Evolutionary conservation across 2,888 invertebrate genomes (phyloP), one percentile per base, ranked within the genome.

Genomic region (Ennomos erosarius): DNA sequence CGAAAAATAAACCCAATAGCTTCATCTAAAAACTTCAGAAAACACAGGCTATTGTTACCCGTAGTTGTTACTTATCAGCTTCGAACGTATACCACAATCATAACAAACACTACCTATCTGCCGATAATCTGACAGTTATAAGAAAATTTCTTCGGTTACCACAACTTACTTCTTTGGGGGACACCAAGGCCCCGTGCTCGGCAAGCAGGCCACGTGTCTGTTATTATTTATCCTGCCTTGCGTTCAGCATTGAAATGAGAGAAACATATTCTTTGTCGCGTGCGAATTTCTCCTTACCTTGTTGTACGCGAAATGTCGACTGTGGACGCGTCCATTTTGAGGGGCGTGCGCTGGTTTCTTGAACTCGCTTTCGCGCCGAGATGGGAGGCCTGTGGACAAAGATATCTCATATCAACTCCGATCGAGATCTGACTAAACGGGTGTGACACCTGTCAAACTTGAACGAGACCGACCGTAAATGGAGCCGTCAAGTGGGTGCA

Each of bases 331-430:
- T 56, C 90, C 88, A 82, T 93, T 89, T 74, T 90, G 86, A 50
- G 89, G 83, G 75, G 93, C 92, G 86, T 93, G 91, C 73, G 92
- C 87, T 26, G 94, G 94, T 79, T 94, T 94, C 84, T 95, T 94
- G 90, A 95, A 94, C 88, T 94, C 93, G 84, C 93, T 85, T 81
- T 93, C 82, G 76, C 93, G 81, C 73, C 94, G 90, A 49, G 93
- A 88, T 73, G 93, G 88, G 57, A 90, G 91, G 74, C 84, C 91
- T 92, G 84, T 2, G 60, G 71, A 80, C 81, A 84, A 84, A 74
- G 37, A 67, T 68, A 68, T 55, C 47, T 55, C 39, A 37, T 46
- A 56, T 65, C 37, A 66, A 49, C 9, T 53, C 16, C 49, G 59
- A 53, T 42, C 43, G 16, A 46, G 42, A 39, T 46, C 34, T 64